These are phyloP conservation scores for Mohoua ochrocephala DNA, from an alignment of 2,113 vertebrate species.

Conservation along the genomic window DNA sequence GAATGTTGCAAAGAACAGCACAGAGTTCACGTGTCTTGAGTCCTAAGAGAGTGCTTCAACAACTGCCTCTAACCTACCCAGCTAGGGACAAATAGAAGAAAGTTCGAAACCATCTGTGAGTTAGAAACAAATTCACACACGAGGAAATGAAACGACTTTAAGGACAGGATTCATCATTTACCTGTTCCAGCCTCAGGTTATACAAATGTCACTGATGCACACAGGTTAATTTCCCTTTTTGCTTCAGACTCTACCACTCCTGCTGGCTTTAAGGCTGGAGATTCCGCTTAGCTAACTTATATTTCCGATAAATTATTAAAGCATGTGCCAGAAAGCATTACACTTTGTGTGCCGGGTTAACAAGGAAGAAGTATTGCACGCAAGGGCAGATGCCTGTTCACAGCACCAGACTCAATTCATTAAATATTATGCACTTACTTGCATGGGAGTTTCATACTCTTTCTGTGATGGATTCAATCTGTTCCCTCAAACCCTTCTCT, in stretches of 20 bases:
- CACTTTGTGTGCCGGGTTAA: slow-evolving; percentile 10
- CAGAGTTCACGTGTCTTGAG: neutral
- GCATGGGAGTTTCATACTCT: slow-evolving; percentile 20
- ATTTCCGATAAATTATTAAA: slow-evolving; percentile 48
- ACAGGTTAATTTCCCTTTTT: neutral
- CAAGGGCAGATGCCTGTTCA: slow-evolving; percentile 33
- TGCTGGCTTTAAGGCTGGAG: neutral
- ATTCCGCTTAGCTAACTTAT: slow-evolving; percentile 6
- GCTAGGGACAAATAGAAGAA: neutral
- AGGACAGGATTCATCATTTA: neutral
- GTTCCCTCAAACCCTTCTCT: neutral
- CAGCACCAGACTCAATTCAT: slow-evolving; percentile 34
- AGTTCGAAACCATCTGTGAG: neutral
- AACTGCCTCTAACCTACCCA: neutral
- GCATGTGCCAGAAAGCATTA: slow-evolving; percentile 17
- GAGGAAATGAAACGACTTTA: neutral
- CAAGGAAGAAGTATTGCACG: slow-evolving; percentile 3
- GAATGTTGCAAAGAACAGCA: neutral
- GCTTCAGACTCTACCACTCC: neutral
- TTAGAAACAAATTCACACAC: neutral
- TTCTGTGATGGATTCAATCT: slow-evolving; percentile 41
- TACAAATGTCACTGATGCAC: neutral
- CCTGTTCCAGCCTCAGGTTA: neutral
- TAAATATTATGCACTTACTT: slow-evolving; percentile 14
- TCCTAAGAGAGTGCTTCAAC: neutral